Percentiles rank a stretch among this genome's conserved stretches.
Evolutionary conservation across 2,797 vertebrate genomes (phyloP).

Genomic region (Peromyscus aztecus): DNA sequence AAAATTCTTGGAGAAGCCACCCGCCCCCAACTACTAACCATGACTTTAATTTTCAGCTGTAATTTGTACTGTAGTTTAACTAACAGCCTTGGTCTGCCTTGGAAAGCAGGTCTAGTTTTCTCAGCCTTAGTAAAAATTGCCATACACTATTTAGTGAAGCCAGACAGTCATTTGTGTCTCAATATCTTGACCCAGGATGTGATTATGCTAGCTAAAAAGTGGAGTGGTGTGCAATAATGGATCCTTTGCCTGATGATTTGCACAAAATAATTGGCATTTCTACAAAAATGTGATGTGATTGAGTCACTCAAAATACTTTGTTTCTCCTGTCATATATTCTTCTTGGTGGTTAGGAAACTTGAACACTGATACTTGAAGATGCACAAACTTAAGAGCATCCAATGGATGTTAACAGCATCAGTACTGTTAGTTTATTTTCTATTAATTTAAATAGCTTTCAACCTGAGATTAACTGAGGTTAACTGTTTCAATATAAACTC

Average conservation of each 20-base stretch:
- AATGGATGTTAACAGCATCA: background rate
- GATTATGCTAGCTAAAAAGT: conserved; percentile 33
- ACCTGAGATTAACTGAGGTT: conserved; percentile 32
- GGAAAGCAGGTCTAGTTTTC: conserved; percentile 58
- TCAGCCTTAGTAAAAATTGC: conserved; percentile 12
- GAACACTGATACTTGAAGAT: conserved; percentile 1
- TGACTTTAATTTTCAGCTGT: conserved; percentile 47
- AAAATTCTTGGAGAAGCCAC: background rate
- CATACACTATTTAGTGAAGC: conserved; percentile 27
- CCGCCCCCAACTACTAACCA: background rate
- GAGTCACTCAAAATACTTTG: background rate
- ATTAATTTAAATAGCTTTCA: conserved; percentile 37
- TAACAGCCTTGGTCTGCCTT: conserved; percentile 42
- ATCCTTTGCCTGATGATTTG: background rate
- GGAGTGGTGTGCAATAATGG: background rate
- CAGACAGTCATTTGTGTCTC: conserved; percentile 59
- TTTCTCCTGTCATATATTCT: conserved; percentile 21
- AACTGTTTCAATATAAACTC: background rate
- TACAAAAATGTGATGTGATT: background rate
- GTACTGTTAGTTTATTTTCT: background rate
- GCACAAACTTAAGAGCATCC: conserved; percentile 18
- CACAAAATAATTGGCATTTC: background rate
- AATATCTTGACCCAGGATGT: conserved; percentile 5
- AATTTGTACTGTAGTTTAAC: conserved; percentile 66
- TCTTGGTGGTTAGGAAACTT: background rate